Percentiles rank a stretch among this genome's conserved stretches.
Evolutionary conservation across 1,140 invertebrate species (phyloP).

Genomic region (Drosophila sechellia): DNA sequence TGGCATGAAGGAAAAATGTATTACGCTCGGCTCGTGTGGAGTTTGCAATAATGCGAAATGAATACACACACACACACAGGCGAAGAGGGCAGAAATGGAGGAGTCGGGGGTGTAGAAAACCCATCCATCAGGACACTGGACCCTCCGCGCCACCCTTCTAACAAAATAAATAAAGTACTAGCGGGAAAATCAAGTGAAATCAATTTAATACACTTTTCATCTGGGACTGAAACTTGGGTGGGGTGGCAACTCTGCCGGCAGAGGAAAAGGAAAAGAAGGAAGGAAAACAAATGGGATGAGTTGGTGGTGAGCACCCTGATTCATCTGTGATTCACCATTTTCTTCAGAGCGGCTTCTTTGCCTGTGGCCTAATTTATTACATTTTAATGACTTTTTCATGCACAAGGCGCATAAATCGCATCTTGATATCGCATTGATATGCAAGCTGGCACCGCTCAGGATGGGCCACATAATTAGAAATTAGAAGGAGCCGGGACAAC

Average conservation of each 20-base stretch:
- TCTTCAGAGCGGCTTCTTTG: constrained; percentile 34
- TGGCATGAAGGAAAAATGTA: constrained; percentile 39
- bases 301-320: constrained; percentile 3
- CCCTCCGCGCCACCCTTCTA: constrained; percentile 13
- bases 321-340: constrained; percentile 27
- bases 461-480: constrained; percentile 46
- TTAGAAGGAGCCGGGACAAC: constrained; percentile 17
- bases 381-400: constrained; percentile 80
- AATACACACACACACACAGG: constrained; percentile 41
- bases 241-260: constrained; percentile 2
- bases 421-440: constrained; percentile 73
- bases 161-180: constrained; percentile 67
- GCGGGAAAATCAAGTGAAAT: constrained; percentile 70
- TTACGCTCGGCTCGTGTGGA: constrained; percentile 62
- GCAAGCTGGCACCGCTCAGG: constrained; percentile 37
- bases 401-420: constrained; percentile 54
- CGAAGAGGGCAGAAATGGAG: no score
- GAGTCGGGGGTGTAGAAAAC: not conserved
- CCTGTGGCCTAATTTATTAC: constrained; percentile 74
- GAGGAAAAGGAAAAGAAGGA: not conserved
- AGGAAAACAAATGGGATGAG: not conserved
- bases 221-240: not conserved
- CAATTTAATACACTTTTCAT: constrained; percentile 74
- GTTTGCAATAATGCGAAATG: constrained; percentile 80
- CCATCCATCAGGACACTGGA: constrained; percentile 36